Evolutionary conservation across 2,888 invertebrate species (phyloP).

Genomic region (Galerucella calmariensis): DNA sequence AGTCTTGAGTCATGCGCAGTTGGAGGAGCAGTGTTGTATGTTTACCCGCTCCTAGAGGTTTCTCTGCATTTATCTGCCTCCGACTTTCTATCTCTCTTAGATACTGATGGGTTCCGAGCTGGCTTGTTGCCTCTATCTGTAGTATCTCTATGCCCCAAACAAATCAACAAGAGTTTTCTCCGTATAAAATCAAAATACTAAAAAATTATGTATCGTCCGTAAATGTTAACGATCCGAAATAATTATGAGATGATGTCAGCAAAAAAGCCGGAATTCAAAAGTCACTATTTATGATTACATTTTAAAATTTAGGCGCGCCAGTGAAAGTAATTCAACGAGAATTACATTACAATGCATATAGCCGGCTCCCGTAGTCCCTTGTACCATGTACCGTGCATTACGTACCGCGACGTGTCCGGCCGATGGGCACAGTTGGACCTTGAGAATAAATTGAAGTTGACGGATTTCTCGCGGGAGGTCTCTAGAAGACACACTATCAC

Average conservation of each 20-base stretch:
- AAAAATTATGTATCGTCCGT: no score
- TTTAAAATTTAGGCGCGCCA: constrained; percentile 48
- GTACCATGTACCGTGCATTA: constrained; percentile 26
- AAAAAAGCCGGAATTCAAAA: constrained; percentile 11
- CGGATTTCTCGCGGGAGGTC: constrained; percentile 16
- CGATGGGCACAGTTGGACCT: constrained; percentile 51
- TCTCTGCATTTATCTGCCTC: no score
- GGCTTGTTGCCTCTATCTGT: no score
- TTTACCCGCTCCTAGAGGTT: no score
- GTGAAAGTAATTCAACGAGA: constrained; percentile 59
- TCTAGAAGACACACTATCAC: background rate
- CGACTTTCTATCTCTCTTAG: no score
- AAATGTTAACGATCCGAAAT: constrained; percentile 4
- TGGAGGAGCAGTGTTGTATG: no score
- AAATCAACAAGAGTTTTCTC: no score
- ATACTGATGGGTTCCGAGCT: no score
- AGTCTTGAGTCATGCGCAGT: no score
- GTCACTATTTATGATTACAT: constrained; percentile 25
- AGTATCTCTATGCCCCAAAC: no score
- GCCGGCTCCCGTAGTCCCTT: constrained; percentile 43
- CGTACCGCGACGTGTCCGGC: constrained; percentile 33
- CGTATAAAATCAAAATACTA: no score
- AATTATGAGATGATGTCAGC: background rate
- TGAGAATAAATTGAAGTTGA: constrained; percentile 36
- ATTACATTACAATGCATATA: constrained; percentile 53